phyloP scores from a whole-genome alignment of 2,797 vertebrate species.

The Chlorospingus semifuscus region DNA sequence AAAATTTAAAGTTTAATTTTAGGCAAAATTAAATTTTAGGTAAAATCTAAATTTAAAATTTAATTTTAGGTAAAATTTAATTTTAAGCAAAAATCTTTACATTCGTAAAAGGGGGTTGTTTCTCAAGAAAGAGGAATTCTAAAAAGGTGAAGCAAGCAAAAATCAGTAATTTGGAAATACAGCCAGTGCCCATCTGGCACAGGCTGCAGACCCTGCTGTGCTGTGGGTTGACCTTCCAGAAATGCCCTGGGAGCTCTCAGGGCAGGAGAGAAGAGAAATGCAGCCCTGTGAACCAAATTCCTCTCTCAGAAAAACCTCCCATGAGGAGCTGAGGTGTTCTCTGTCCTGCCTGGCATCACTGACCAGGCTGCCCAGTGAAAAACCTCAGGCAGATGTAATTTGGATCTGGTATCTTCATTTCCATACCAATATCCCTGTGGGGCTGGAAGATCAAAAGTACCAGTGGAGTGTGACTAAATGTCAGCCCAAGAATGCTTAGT shows the following conservation, averaged over 20 bases:
- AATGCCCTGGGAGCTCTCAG: not conserved
- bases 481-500: constrained; percentile 57
- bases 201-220: not conserved
- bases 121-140: not conserved
- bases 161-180: not conserved
- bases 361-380: constrained; percentile 11
- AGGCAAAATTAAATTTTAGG: not conserved
- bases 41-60: not conserved
- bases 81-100: not conserved
- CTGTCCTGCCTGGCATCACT: constrained; percentile 1
- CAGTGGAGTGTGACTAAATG: constrained; percentile 55
- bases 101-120: not conserved
- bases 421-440: constrained; percentile 56
- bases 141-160: not conserved
- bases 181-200: not conserved
- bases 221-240: not conserved
- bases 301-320: not conserved
- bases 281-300: not conserved
- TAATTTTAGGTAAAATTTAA: not conserved
- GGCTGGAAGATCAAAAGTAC: constrained; percentile 51
- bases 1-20: not conserved
- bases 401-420: constrained; percentile 52
- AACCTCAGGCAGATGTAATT: not conserved
- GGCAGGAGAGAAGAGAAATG: not conserved
- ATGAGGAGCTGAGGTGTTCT: not conserved